Base-by-base conservation (phyloP, 2,888 invertebrate genomes). In the Nemotelus nigrinus region DNA sequence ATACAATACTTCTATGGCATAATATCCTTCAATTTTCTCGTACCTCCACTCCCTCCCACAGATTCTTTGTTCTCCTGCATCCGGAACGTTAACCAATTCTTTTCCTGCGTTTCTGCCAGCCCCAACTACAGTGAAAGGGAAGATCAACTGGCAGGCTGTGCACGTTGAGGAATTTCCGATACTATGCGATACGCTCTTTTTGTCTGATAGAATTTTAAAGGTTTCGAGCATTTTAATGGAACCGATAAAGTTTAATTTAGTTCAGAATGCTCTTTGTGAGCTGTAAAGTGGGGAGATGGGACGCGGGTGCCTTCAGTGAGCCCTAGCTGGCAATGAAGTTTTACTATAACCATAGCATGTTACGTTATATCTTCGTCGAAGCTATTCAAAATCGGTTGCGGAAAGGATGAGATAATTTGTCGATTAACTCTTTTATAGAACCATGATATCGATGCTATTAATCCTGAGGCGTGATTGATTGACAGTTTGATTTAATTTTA, bases 231-330 rank as follows among this genome's bases (percentile, higher is more conserved):
- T 70, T 70, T 25, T 70, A 53, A 70, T 70, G 53, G 70, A 70
- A 70, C 70, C 70, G 70, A 72, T 72, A 60, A 72, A 72, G 74
- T 74, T 60, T 74, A 74, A 74, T 74, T 74, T 74, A 74, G 48
- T 60, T 60, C 47, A 63, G 63, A 60, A 25, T 45, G 25, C 25
- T 25, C 25, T 25, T 44, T 39, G 63, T 63, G 41, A 25, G 25
- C 57, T 57, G 57, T 3, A 25, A 25, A 25, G 57, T 57, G 25
- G 25, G 25, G 25, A 25, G 25, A 25, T 25, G 25, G 25, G 25
- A 25, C 25, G 25, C 25, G 25, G 25, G 25, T 25, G 25, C 25
- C 25, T 25, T 25, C 25, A 25, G 25, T 25, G 25, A 25, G 25
- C 25, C 25, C 25, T 25, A 25, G 25, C 25, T 25, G 25, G 25